These are phyloP conservation scores for Poeciliopsis occidentalis DNA, from an alignment of 2,113 vertebrate species.

Conservation along the genomic window DNA sequence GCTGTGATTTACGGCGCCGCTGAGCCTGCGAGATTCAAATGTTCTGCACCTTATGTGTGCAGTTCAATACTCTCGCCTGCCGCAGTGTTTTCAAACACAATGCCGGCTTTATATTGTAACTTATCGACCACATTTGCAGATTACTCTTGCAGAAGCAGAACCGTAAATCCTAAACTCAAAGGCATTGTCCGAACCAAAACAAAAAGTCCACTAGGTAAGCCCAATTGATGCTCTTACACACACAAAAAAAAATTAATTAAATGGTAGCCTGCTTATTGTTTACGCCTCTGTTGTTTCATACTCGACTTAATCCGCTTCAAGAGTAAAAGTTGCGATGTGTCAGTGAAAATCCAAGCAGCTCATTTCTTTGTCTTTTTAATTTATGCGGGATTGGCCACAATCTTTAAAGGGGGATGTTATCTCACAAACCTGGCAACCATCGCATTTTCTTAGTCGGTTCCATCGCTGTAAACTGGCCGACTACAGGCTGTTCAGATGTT, in stretches of 20 bases:
- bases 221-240: neutral
- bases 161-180: neutral
- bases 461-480: conserved; percentile 56
- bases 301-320: neutral
- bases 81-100: neutral
- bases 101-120: neutral
- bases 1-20: neutral
- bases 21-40: neutral
- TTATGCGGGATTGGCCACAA: too few species aligned
- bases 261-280: neutral
- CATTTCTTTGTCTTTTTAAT: too few species aligned
- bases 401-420: neutral
- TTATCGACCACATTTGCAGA: neutral
- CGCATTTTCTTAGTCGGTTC: conserved; percentile 53
- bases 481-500: conserved; percentile 4
- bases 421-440: conserved; percentile 75
- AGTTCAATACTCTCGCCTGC: neutral
- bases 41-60: too few species aligned
- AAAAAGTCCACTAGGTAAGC: neutral
- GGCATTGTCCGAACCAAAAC: too few species aligned
- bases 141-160: neutral
- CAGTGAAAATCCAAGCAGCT: neutral
- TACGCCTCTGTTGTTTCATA: neutral
- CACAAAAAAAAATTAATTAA: neutral
- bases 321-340: neutral